Percentiles rank a stretch among this genome's conserved stretches.
Conservation (phyloP, 2,113 vertebrate species). For the Accipiter virgatus region DNA sequence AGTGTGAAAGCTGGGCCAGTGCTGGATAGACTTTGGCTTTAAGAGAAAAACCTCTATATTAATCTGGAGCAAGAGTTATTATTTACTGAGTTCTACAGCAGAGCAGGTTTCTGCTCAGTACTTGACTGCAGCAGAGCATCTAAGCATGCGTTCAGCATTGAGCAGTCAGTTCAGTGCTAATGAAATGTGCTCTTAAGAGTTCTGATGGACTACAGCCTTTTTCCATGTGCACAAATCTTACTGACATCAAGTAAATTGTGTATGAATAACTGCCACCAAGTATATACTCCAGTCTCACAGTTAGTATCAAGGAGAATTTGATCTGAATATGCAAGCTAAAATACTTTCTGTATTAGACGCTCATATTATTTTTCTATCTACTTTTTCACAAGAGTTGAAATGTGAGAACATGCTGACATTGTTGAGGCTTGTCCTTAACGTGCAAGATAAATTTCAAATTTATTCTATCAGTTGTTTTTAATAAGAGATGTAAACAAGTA, state of each 20-base stretch:
- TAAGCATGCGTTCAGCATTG: background rate
- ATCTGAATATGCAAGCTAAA: background rate
- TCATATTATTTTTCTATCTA: background rate
- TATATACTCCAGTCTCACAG: background rate
- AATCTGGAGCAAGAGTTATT: background rate
- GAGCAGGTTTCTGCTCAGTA: background rate
- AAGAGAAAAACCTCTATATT: background rate
- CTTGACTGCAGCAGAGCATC: background rate
- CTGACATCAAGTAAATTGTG: background rate
- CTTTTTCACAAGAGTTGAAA: background rate
- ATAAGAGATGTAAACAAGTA: constrained; percentile 62
- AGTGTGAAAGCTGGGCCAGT: background rate
- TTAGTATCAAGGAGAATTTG: background rate
- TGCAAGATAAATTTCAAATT: constrained; percentile 67
- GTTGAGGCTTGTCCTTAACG: constrained; percentile 23
- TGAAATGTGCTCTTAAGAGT: background rate
- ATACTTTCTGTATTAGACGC: background rate
- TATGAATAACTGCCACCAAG: background rate
- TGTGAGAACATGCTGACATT: constrained; percentile 62
- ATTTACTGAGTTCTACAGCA: background rate
- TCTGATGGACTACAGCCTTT: background rate
- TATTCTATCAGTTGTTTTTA: constrained; percentile 43
- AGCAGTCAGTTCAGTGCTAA: background rate
- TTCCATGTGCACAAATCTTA: background rate
- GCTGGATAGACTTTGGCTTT: background rate